Evolutionary conservation across 2,888 invertebrate genomes (phyloP), one percentile per base, ranked within the genome.

Genomic region (Hypomecis atomaria): DNA sequence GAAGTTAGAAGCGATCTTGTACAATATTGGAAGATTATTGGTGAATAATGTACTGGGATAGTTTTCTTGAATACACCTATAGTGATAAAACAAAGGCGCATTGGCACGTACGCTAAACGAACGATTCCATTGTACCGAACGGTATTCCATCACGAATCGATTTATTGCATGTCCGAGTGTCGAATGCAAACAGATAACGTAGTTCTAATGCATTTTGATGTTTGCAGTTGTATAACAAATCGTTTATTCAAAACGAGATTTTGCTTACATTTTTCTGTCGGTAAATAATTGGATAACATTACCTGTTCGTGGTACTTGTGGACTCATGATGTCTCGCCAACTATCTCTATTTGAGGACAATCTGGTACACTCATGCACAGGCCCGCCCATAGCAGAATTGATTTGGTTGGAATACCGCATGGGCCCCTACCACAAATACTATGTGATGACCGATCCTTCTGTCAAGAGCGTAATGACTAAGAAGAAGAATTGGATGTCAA

Each of bases 91-190:
- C 56, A 56, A 56, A 56, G 33, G 13, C 45, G 11, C 10, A 56
- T 33, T 10, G 10, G 40, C 36, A 50, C 11, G 45, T 57, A 58
- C 44, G 63, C 54, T 59, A 55, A 59, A 49, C 38, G 38, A 9
- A 49, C 38, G 55, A 49, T 59, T 55, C 54, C 37, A 50, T 62
- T 54, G 55, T 37, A 45, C 52, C 45, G 56, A 62, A 62, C 36
- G 56, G 49, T 61, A 45, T 62, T 62, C 62, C 40, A 62, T 62
- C 62, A 62, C 50, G 45, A 52, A 57, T 47, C 56, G 62, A 62
- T 57, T 57, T 62, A 62, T 52, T 40, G 57, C 44, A 45, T 38
- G 61, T 50, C 45, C 56, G 52, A 52, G 52, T 33, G 52, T 52
- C 45, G 45, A 57, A 62, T 42, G 52, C 55, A 45, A 54, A 40